Base-by-base conservation (phyloP, 2,888 invertebrate genomes). In the Tetrapedia diversipes region DNA sequence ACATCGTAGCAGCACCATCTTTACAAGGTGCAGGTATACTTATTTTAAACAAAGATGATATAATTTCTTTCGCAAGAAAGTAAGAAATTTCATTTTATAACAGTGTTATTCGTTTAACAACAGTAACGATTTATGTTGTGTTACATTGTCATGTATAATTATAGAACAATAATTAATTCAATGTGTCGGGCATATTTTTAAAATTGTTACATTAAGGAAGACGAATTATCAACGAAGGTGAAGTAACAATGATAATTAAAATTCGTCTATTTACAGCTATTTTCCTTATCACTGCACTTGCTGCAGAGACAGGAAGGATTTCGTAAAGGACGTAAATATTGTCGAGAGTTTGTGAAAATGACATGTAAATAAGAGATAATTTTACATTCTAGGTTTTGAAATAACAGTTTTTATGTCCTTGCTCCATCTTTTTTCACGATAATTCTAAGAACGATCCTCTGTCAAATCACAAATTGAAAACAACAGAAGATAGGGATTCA, bases 311-410 rank as follows among this genome's bases (percentile, higher is more conserved):
- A 66, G 54, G 32, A 45, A 63, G 32, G 29, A 54, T 53, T 59
- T 49, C 29, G 19, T 39, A 54, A 22, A 22, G 32, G 65, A 43
- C 57, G 57, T 72, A 63, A 57, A 66, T 57, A 60, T 43, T 39
- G 60, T 24, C 32, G 34, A n/a, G 32, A 56, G 61, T 66, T 59
- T 24, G 4, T 59, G 45, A 45, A 70, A 79, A 61, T 39, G 56
- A 45, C 19, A 29, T 45, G 56, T 45, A 74, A 64, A 71, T 70
- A 67, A 54, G 59, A 78, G 67, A 74, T 80, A 68, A 70, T 59
- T 67, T 61, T 61, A 19, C 63, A 60, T 70, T 32, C 4, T 51
- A 29, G n/a, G 32, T 60, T 75, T 72, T n/a, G 43, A 41, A 54
- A 41, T 43, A 64, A 59, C 34, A 47, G 57, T 47, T 54, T 69